Conservation (phyloP, 1,140 invertebrate genomes). For the Agrypnia vestita region DNA sequence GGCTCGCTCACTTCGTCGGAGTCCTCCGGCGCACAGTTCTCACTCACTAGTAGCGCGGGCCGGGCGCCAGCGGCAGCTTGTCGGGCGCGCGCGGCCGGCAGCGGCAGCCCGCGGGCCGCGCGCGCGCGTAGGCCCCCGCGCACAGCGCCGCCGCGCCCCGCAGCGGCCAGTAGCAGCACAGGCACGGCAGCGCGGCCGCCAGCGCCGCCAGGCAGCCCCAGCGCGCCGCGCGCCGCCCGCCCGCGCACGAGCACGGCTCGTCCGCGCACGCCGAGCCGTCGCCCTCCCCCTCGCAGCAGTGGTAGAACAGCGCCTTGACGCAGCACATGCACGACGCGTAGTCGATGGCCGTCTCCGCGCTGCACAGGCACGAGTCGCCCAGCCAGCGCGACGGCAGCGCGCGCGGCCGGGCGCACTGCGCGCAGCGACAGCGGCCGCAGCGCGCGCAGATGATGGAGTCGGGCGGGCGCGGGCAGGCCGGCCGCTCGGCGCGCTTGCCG, state of each 20-base stretch:
- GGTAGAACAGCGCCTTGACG: conserved; percentile 93
- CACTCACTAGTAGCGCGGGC: conserved; percentile 60
- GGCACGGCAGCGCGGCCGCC: conserved; percentile 87
- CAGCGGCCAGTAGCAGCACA: conserved; percentile 94
- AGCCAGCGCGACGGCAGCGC: conserved; percentile 90
- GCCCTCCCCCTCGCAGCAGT: conserved; percentile 79
- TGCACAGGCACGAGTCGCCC: conserved; percentile 89
- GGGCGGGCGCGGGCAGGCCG: conserved; percentile 68
- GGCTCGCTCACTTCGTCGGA: conserved; percentile 69
- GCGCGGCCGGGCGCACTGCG: conserved; percentile 87
- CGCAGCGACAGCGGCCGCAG: conserved; percentile 90
- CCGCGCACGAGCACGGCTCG: conserved; percentile 88
- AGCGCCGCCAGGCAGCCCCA: conserved; percentile 90
- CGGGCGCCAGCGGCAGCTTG: conserved; percentile 67
- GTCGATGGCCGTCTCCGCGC: conserved; percentile 89
- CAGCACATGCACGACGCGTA: conserved; percentile 94
- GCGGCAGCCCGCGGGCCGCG: conserved; percentile 80
- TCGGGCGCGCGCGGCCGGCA: conserved; percentile 67
- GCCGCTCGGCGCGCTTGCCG: conserved; percentile 66
- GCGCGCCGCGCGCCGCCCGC: conserved; percentile 77
- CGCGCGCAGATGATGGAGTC: conserved; percentile 87
- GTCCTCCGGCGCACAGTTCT: conserved; percentile 48
- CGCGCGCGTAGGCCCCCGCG: conserved; percentile 87
- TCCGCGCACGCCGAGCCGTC: conserved; percentile 82
- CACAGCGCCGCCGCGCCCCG: conserved; percentile 84